Conservation (phyloP, 23 tunicate species). For the Trididemnum clinides region DNA sequence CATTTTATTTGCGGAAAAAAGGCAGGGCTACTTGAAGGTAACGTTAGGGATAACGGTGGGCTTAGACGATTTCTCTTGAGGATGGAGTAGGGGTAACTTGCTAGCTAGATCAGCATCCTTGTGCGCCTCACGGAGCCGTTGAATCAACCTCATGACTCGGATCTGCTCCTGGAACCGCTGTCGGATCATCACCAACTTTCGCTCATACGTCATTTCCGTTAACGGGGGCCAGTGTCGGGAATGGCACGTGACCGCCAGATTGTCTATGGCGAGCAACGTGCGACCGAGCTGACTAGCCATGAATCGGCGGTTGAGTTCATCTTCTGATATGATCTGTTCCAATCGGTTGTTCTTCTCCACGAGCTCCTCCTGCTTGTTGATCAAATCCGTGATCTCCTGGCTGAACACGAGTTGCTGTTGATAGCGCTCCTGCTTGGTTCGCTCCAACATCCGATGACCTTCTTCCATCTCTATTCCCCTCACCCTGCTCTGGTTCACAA, state of each 20-base stretch:
- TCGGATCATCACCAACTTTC: slow-evolving; percentile 66
- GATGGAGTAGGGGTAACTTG: background rate
- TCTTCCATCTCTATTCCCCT: slow-evolving; percentile 42
- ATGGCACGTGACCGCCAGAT: slow-evolving; percentile 60
- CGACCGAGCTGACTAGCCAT: slow-evolving; percentile 61
- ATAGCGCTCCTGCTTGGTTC: slow-evolving; percentile 55
- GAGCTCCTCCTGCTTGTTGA: slow-evolving; percentile 55
- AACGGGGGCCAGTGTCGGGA: slow-evolving; percentile 72
- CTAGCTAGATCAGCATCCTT: background rate
- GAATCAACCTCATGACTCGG: slow-evolving; percentile 22
- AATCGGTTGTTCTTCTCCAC: slow-evolving; percentile 31
- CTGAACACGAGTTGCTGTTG: slow-evolving; percentile 67
- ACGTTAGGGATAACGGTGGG: background rate
- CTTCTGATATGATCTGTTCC: slow-evolving; percentile 61
- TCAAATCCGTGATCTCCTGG: slow-evolving; percentile 63
- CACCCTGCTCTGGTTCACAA: slow-evolving; percentile 10
- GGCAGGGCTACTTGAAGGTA: background rate
- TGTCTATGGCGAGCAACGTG: slow-evolving; percentile 75
- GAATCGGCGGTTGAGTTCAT: slow-evolving; percentile 23
- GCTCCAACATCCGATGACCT: slow-evolving; percentile 62
- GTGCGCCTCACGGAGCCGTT: slow-evolving; percentile 11
- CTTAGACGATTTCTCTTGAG: background rate
- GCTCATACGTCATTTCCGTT: slow-evolving; percentile 45
- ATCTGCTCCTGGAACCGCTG: slow-evolving; percentile 35
- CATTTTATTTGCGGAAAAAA: no score